Percentiles rank a stretch among this genome's conserved stretches.
Conservation (phyloP, 2,888 invertebrate genomes). For the Schrankia costaestrigalis region DNA sequence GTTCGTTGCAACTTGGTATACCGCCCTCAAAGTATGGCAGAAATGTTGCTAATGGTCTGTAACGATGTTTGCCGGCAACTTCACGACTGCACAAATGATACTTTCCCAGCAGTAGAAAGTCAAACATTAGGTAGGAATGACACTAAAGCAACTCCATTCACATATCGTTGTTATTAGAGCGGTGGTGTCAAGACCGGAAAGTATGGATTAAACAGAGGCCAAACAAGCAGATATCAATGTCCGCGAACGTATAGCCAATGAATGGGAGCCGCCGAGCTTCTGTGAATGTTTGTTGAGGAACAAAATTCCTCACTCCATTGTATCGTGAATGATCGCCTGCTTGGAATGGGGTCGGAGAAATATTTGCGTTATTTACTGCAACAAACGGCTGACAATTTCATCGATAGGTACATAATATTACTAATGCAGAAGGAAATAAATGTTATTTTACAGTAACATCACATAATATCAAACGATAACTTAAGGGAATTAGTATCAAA, state of each 20-base stretch:
- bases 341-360: conserved; percentile 34
- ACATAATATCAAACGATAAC: background rate
- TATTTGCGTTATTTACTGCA: conserved; percentile 28
- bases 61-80: conserved; percentile 54
- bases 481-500: background rate
- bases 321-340: conserved; percentile 45
- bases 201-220: conserved; percentile 60
- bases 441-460: background rate
- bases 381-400: conserved; percentile 18
- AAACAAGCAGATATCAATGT: conserved; percentile 55
- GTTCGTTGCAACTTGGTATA: conserved; percentile 32
- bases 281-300: conserved; percentile 59
- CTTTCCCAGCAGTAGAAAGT: conserved; percentile 74
- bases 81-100: conserved; percentile 58
- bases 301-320: conserved; percentile 65
- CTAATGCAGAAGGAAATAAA: conserved; percentile 11
- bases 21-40: conserved; percentile 48
- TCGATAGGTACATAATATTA: conserved; percentile 12
- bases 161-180: conserved; percentile 64
- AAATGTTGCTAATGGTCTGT: conserved; percentile 60
- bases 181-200: conserved; percentile 63
- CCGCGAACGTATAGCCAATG: conserved; percentile 45
- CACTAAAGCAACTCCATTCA: conserved; percentile 57
- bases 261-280: conserved; percentile 58
- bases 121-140: conserved; percentile 65